A percentile compares a stretch with the other conserved stretches of the same genome.
Conservation (phyloP, 2,797 vertebrate species). For the Menidia menidia region DNA sequence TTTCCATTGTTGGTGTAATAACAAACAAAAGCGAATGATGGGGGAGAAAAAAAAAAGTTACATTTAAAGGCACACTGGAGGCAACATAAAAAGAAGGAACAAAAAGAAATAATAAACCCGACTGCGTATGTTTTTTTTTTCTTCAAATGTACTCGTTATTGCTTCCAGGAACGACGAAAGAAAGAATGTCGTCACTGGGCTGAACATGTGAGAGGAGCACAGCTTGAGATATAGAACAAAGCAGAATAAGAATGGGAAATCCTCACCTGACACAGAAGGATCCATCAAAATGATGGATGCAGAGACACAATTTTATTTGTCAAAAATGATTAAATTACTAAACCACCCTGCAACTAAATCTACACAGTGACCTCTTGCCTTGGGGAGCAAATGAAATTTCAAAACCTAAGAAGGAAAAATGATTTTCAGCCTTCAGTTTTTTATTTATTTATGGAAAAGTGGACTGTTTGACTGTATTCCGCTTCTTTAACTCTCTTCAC, state of each 20-base stretch:
- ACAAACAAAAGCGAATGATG: slow-evolving; percentile 4
- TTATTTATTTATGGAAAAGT: not conserved
- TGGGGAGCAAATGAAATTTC: slow-evolving; percentile 7
- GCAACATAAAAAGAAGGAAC: slow-evolving; percentile 4
- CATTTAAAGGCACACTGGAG: slow-evolving; percentile 11
- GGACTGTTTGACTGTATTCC: not conserved
- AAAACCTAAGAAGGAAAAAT: slow-evolving; percentile 4
- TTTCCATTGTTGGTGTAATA: slow-evolving; percentile 13
- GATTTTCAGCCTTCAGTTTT: slow-evolving; percentile 11
- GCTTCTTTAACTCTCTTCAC: not conserved
- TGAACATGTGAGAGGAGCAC: slow-evolving; percentile 14
- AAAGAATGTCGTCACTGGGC: slow-evolving; percentile 16
- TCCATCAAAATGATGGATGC: slow-evolving; percentile 38
- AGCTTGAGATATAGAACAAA: slow-evolving; percentile 29
- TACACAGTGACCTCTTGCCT: slow-evolving; percentile 33
- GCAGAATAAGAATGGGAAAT: slow-evolving; percentile 4
- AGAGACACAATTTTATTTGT: slow-evolving; percentile 32
- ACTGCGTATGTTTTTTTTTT: too few species aligned
- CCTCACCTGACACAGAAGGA: slow-evolving; percentile 29
- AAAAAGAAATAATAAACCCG: slow-evolving; percentile 19
- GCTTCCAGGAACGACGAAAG: slow-evolving; percentile 45
- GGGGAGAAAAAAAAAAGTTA: slow-evolving; percentile 2
- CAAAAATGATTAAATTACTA: slow-evolving; percentile 37
- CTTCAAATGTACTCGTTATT: slow-evolving; percentile 25
- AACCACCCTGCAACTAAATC: slow-evolving; percentile 16